These are phyloP conservation scores for Styela clava DNA, from an alignment of 23 tunicate species.

Conservation along the genomic window DNA sequence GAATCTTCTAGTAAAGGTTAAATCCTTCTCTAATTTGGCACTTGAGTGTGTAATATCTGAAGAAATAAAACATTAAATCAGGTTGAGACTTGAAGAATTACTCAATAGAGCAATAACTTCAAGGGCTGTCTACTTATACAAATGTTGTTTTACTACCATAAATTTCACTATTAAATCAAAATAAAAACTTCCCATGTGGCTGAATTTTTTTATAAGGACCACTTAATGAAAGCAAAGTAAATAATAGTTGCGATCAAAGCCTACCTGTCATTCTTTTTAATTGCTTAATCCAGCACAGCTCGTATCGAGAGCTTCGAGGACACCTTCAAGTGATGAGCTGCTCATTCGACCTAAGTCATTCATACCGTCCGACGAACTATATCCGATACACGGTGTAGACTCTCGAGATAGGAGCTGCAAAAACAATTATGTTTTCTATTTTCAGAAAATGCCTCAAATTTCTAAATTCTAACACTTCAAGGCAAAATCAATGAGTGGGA, in stretches of 20 bases:
- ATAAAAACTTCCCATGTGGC: too few relatives aligned
- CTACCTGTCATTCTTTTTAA: not conserved
- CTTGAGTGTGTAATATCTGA: too few relatives aligned
- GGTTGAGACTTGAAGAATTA: too few relatives aligned
- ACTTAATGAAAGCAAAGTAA: not conserved
- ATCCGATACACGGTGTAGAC: constrained; percentile 47
- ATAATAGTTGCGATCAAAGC: not conserved
- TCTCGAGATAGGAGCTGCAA: not conserved
- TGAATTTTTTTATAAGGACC: not conserved
- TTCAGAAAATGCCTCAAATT: not conserved
- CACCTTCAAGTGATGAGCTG: constrained; percentile 45
- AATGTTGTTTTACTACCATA: too few relatives aligned
- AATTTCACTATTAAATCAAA: too few relatives aligned
- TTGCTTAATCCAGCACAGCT: constrained; percentile 7
- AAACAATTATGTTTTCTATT: too few relatives aligned
- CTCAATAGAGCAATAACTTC: too few relatives aligned
- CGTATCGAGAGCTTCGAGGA: constrained; percentile 24
- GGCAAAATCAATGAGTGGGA: not conserved
- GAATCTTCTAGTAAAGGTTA: too few relatives aligned
- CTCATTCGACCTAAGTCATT: constrained; percentile 22
- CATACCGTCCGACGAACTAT: constrained; percentile 58
- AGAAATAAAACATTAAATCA: too few relatives aligned
- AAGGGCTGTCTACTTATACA: too few relatives aligned
- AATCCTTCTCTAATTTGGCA: too few relatives aligned
- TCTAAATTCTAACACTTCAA: not conserved